Evolutionary conservation across 1,140 invertebrate genomes (phyloP).

Genomic region (Micrasema longulum): DNA sequence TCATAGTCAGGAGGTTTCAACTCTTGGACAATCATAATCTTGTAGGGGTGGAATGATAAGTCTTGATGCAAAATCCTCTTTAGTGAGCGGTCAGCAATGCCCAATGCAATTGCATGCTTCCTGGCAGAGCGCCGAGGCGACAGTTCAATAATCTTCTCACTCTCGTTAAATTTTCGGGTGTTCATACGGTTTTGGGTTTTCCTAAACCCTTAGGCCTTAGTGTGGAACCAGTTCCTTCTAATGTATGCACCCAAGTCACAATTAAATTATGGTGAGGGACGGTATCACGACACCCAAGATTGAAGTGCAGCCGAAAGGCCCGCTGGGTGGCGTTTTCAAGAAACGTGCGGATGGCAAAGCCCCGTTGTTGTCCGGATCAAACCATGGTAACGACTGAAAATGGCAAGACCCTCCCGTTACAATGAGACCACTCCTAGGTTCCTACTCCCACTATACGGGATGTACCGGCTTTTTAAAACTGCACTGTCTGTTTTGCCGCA

Average conservation of each 20-base stretch:
- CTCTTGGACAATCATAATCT: no score
- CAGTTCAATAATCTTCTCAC: not conserved
- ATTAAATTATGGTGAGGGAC: constrained; percentile 1
- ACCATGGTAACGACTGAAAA: no score
- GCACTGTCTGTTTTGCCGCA: no score
- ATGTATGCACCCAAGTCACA: not conserved
- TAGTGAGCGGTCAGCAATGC: no score
- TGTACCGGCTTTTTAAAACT: no score
- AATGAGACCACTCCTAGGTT: no score
- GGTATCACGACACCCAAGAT: constrained; percentile 8
- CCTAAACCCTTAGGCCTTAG: not conserved
- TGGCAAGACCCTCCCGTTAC: no score
- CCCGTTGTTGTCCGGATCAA: no score
- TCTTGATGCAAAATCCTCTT: no score
- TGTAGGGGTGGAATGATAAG: no score
- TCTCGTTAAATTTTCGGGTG: not conserved
- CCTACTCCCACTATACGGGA: no score
- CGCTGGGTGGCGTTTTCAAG: not conserved
- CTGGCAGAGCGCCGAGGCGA: not conserved
- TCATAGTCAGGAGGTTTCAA: not conserved
- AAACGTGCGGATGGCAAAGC: not conserved
- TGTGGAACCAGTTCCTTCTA: constrained; percentile 12
- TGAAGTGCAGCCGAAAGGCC: constrained; percentile 11
- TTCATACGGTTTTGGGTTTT: not conserved
- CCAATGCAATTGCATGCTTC: not conserved